Base-by-base conservation (phyloP, 2,797 vertebrate genomes). In the Megaceryle alcyon region DNA sequence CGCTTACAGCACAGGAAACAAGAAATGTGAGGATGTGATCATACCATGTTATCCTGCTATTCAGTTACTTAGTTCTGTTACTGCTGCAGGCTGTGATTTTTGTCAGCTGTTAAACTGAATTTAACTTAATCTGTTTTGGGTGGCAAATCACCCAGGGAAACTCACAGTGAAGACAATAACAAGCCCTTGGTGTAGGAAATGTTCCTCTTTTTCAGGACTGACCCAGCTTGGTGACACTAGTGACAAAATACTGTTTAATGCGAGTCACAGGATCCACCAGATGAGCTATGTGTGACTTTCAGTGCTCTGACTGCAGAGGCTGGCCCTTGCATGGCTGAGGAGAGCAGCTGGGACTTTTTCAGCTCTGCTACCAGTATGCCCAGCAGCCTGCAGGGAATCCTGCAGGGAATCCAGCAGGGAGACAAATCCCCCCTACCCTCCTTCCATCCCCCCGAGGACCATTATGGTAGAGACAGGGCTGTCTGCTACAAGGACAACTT, bases 221-320 rank as follows among this genome's bases (percentile, higher is more conserved):
- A 25, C 66, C 35, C 31, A 18, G 1, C 21, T 37, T 39, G 35
- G 65, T 79, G 80, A 64, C 5, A 2, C 23, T 22, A 22, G 54
- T 66, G 51, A 63, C 44, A 69, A 71, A 91, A 68, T 8, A 14
- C 39, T 41, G 23, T 79, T 88, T 53, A 75, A 35, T 14, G 26
- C 20, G 39, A 48, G 12, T 9, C 0, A 0, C 0, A 3, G 20
- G 28, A 33, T 18, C 12, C 11, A 59, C 31, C 0, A 1, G 33
- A 11, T 61, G 59, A 65, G 66, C 26, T 49, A 22, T 20, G 21
- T 41, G 66, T 57, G 65, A 33, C 29, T 44, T 26, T 21, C 53
- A 26, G 23, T 26, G 57, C 60, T 63, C 14, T 51, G 60, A 13
- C 23, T 18, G n/a, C 41, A 54, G 41, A 20, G 31, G 13, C 23